phyloP scores from a whole-genome alignment of 2,797 vertebrate genomes.

The Kryptolebias ocellatus region DNA sequence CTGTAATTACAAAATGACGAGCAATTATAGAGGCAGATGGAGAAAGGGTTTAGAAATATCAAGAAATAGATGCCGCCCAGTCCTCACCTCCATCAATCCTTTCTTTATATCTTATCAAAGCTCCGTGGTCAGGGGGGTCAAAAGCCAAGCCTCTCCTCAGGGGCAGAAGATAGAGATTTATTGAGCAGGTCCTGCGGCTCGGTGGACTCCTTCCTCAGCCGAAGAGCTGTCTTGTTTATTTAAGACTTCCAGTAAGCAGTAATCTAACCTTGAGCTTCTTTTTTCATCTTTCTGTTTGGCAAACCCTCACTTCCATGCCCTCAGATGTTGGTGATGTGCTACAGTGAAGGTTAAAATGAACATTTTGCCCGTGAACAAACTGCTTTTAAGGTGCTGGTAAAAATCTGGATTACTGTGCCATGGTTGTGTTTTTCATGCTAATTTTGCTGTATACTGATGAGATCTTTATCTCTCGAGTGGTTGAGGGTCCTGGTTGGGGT shows the following conservation, averaged over 20 bases:
- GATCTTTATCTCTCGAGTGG: constrained; percentile 71
- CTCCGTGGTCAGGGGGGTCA: constrained; percentile 31
- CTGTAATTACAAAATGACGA: background rate
- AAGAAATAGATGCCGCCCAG: background rate
- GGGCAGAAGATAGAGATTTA: constrained; percentile 39
- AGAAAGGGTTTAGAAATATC: background rate
- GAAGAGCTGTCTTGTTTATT: constrained; percentile 31
- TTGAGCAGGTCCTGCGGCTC: constrained; percentile 33
- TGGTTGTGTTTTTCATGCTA: constrained; percentile 55
- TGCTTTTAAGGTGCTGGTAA: background rate
- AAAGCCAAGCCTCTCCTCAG: constrained; percentile 20
- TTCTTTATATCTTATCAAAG: constrained; percentile 27
- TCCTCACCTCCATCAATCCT: background rate
- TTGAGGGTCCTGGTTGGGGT: constrained; percentile 36
- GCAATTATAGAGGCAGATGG: background rate
- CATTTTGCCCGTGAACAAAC: background rate
- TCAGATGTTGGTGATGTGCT: background rate
- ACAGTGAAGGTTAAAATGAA: background rate
- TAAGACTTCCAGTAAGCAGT: constrained; percentile 10
- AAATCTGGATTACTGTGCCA: background rate
- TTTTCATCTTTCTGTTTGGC: constrained; percentile 11
- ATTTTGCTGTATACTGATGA: constrained; percentile 68
- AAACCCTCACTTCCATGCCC: background rate
- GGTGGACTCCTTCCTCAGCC: constrained; percentile 20
- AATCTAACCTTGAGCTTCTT: background rate